Evolutionary conservation across 2,113 vertebrate species (phyloP).

Genomic region (Ammodytes marinus): DNA sequence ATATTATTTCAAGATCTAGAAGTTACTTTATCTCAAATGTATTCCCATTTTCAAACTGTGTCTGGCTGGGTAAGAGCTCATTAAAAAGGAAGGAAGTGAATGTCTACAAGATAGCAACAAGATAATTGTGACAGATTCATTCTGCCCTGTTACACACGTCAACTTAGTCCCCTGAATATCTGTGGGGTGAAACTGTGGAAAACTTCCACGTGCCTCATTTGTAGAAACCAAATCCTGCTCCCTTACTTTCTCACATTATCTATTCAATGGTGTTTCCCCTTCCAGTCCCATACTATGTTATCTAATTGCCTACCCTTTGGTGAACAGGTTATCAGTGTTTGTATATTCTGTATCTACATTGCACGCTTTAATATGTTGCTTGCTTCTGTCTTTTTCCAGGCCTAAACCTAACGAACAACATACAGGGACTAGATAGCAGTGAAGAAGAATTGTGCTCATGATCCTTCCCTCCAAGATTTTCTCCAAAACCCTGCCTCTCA

Average conservation of each 20-base stretch:
- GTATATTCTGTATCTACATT: not conserved
- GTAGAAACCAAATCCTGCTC: not conserved
- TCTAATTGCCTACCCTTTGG: conserved; percentile 3
- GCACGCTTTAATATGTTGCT: conserved; percentile 26
- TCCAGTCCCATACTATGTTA: not conserved
- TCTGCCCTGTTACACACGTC: conserved; percentile 56
- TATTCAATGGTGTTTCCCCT: not conserved
- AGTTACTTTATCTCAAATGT: conserved; percentile 14
- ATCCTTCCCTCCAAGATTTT: conserved; percentile 43
- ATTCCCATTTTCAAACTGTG: conserved; percentile 27
- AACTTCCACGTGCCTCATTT: conserved; percentile 20
- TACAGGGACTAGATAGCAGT: not conserved
- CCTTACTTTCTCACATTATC: not conserved
- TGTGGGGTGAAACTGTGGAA: conserved; percentile 26
- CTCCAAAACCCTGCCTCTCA: conserved; percentile 52
- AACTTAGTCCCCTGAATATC: conserved; percentile 47
- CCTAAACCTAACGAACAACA: conserved; percentile 23
- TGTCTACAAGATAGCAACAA: conserved; percentile 21
- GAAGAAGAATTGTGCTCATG: conserved; percentile 61
- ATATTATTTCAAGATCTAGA: not conserved
- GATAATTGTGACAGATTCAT: conserved; percentile 40
- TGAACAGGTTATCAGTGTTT: not conserved
- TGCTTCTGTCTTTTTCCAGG: conserved; percentile 82
- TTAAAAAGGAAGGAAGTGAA: conserved; percentile 56
- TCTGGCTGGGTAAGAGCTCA: conserved; percentile 46